Evolutionary conservation across 2,888 invertebrate species (phyloP), one percentile per base, ranked within the genome.

Genomic region (Pyrrhopygopsis socrates): DNA sequence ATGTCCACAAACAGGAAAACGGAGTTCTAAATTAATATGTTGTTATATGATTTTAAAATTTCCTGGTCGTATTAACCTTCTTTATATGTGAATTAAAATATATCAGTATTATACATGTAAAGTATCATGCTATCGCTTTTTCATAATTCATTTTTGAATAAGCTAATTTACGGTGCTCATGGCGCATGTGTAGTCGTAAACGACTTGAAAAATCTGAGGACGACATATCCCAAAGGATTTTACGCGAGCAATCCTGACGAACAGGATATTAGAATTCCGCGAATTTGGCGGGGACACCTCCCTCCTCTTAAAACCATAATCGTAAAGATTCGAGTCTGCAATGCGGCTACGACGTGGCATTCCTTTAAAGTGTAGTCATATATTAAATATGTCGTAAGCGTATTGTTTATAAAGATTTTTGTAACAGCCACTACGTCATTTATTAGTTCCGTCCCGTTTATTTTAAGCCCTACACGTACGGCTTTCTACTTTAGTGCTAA

Each of bases 251-350:
- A 86, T 93, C 89, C 88, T 93, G 94, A 94, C 93, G 91, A 94
- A 93, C 94, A 95, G 95, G 95, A 95, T 95, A 95, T 96, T 95
- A 94, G 93, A 94, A 94, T 94, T 94, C 93, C 92, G 91, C 90
- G 92, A 93, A 93, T 87, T 81, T 94, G 93, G 76, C 76, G 82
- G 79, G 87, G 93, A 93, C 87, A 83, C 80, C 80, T 84, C 76
- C 80, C 79, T 71, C 86, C 76, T 71, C 45, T 81, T 41, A 81
- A 50, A 67, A 74, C 38, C 84, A 38, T 84, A 79, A 87, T 78
- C 83, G 58, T 78, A 78, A 80, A 81, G 80, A 75, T 45, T 70
- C 67, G 80, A 83, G 76, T 81, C 91, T 91, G 91, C 92, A 93
- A 81, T 90, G 93, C 92, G 86, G 91, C 20, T 30, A 63, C 84